Evolutionary conservation across 1,140 invertebrate genomes (phyloP).

Genomic region (Ostrea denselamellosa): DNA sequence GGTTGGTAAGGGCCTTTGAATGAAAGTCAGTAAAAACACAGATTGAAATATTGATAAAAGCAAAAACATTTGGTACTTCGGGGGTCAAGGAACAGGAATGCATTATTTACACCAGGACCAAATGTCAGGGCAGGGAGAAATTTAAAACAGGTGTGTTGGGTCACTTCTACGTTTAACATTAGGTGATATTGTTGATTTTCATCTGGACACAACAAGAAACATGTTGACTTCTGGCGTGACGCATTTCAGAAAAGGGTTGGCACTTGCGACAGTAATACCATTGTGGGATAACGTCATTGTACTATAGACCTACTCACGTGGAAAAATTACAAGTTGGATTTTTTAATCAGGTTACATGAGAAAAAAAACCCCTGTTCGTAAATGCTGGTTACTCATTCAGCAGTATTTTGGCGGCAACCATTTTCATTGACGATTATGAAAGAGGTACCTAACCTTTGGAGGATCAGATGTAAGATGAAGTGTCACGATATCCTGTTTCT

Average conservation of each 20-base stretch:
- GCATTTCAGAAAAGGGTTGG: neutral
- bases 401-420: neutral
- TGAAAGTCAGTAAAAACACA: neutral
- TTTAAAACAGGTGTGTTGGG: slow-evolving; percentile 14
- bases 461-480: neutral
- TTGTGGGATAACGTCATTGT: neutral
- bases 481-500: neutral
- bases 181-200: slow-evolving; percentile 25
- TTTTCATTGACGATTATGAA: neutral
- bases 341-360: slow-evolving; percentile 11
- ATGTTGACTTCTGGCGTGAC: neutral
- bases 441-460: neutral
- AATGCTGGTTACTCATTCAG: neutral
- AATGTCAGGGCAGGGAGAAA: neutral
- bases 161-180: neutral
- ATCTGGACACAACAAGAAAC: slow-evolving; percentile 7
- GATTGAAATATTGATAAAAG: slow-evolving; percentile 15
- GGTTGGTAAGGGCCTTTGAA: neutral
- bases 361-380: neutral
- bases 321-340: neutral
- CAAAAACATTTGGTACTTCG: slow-evolving; percentile 26
- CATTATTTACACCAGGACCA: neutral
- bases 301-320: neutral
- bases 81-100: neutral
- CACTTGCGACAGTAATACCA: neutral